Evolutionary conservation across 2,113 vertebrate genomes (phyloP).

Genomic region (Neolamprologus brichardi): DNA sequence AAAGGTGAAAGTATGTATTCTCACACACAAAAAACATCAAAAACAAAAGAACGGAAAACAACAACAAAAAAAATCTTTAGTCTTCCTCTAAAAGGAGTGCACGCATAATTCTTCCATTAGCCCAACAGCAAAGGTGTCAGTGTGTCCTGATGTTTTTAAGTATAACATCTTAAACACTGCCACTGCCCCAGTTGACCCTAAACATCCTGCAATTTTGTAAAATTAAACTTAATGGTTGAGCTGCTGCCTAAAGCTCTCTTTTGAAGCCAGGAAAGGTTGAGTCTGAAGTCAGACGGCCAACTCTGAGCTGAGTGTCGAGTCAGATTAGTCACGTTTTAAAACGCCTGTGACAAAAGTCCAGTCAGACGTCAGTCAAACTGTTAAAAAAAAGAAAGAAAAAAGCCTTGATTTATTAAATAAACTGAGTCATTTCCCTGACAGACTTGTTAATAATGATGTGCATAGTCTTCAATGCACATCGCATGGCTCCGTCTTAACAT

Average conservation of each 20-base stretch:
- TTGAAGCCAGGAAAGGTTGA: background rate
- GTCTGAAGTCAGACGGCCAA: background rate
- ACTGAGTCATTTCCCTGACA: background rate
- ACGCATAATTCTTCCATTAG: slow-evolving; percentile 7
- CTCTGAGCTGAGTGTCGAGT: background rate
- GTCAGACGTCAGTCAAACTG: background rate
- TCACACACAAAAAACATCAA: background rate
- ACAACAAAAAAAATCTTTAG: background rate
- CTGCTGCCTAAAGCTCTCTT: background rate
- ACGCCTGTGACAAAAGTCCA: background rate
- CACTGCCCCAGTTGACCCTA: background rate
- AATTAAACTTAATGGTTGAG: background rate
- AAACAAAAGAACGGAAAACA: background rate
- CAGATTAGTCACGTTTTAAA: background rate
- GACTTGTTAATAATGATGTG: background rate
- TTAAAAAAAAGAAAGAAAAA: background rate
- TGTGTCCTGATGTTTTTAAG: background rate
- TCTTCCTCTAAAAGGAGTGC: background rate
- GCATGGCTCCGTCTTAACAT: background rate
- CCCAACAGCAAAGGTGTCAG: background rate
- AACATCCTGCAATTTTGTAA: background rate
- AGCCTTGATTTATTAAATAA: background rate
- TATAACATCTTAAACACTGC: slow-evolving; percentile 2
- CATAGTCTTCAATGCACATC: background rate
- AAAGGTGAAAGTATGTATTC: background rate